These are phyloP conservation scores for Tenthredo notha DNA, from an alignment of 2,888 invertebrate genomes.

Conservation along the genomic window DNA sequence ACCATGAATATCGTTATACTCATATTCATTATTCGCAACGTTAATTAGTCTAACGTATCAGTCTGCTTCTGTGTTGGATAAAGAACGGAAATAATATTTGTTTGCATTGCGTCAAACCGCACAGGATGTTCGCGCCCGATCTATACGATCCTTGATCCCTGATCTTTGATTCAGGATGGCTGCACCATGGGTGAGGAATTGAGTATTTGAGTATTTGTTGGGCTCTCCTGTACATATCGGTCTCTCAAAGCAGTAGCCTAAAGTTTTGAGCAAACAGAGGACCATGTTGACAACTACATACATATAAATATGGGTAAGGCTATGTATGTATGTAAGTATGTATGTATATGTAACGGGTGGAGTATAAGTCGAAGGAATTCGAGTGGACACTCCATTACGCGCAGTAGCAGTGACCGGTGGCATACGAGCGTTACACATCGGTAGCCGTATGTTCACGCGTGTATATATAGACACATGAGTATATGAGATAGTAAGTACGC, in stretches of 20 bases:
- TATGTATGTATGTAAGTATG: slow-evolving; percentile 10
- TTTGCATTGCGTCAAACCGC: background rate
- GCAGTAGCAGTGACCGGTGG: slow-evolving; percentile 52
- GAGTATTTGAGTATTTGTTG: slow-evolving; percentile 61
- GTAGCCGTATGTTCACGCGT: slow-evolving; percentile 44
- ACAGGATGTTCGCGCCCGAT: background rate
- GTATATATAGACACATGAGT: slow-evolving; percentile 5
- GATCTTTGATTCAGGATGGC: slow-evolving; percentile 33
- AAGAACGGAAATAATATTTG: background rate
- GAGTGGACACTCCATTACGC: slow-evolving; percentile 69
- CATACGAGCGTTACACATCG: slow-evolving; percentile 34
- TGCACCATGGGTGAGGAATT: slow-evolving; percentile 36
- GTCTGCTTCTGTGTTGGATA: background rate
- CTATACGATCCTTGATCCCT: slow-evolving; percentile 1
- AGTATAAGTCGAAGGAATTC: slow-evolving; percentile 42
- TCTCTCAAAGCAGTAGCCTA: slow-evolving; percentile 64
- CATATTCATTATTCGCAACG: background rate
- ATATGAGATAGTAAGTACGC: slow-evolving; percentile 26
- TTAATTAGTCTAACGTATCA: background rate
- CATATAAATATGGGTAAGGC: slow-evolving; percentile 49
- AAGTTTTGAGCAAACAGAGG: slow-evolving; percentile 65
- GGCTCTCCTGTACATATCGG: slow-evolving; percentile 62
- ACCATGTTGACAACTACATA: slow-evolving; percentile 58
- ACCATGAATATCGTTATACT: background rate
- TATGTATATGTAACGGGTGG: slow-evolving; percentile 19